Conservation (phyloP, 1,140 invertebrate genomes). For the Drosophila erecta region DNA sequence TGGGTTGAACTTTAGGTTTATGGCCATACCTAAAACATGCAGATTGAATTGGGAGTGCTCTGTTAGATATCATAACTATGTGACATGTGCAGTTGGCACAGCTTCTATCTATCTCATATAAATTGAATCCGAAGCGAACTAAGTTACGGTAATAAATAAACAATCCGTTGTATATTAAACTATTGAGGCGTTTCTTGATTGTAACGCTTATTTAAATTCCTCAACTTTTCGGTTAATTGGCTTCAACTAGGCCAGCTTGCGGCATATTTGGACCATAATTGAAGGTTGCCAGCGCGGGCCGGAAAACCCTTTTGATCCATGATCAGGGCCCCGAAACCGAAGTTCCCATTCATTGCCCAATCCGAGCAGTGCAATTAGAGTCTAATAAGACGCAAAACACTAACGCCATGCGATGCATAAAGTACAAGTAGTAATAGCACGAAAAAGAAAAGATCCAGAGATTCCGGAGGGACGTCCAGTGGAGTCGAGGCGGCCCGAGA, state of each 20-base stretch:
- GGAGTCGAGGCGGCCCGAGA: constrained; percentile 43
- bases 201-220: neutral
- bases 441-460: constrained; percentile 35
- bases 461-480: neutral
- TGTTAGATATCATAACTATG: neutral
- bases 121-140: too few species aligned
- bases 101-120: too few species aligned
- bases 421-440: constrained; percentile 68
- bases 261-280: constrained; percentile 37
- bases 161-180: neutral
- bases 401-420: constrained; percentile 78
- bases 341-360: constrained; percentile 43
- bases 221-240: constrained; percentile 14
- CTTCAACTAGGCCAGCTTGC: constrained; percentile 67
- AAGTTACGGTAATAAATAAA: too few species aligned
- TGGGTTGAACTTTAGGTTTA: constrained; percentile 6
- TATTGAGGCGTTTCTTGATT: neutral
- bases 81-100: too few species aligned
- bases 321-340: constrained; percentile 36
- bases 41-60: neutral
- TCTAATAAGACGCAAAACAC: constrained; percentile 80
- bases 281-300: constrained; percentile 14
- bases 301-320: constrained; percentile 56
- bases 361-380: constrained; percentile 67
- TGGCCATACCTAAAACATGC: neutral